Conservation (phyloP, 2,113 vertebrate species). For the Capra hircus region DNA sequence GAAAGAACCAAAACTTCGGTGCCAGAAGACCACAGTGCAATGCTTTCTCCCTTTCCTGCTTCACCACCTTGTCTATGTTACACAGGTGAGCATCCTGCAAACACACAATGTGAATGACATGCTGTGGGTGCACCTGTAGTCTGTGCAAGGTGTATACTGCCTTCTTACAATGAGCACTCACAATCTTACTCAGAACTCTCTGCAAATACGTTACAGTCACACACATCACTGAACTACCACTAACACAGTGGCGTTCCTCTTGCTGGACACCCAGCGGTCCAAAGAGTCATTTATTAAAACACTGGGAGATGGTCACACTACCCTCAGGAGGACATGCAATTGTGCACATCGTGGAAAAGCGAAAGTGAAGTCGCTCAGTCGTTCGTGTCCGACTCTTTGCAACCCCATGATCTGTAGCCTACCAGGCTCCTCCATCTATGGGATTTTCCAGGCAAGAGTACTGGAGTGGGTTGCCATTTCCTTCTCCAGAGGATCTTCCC, state of each 20-base stretch:
- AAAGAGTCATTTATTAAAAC: not conserved
- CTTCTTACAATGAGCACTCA: fast-evolving
- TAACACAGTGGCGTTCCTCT: fast-evolving
- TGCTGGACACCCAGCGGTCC: not conserved
- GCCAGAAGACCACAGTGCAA: not conserved
- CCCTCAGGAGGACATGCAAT: fast-evolving
- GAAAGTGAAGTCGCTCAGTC: too few species aligned
- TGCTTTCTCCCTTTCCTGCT: too few species aligned
- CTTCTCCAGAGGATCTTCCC: too few species aligned
- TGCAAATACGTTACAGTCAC: fast-evolving
- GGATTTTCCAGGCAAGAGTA: too few species aligned
- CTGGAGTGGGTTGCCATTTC: too few species aligned
- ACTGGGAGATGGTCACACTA: too few species aligned
- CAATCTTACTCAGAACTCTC: not conserved
- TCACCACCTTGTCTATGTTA: fast-evolving
- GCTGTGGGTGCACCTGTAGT: fast-evolving
- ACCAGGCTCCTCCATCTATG: too few species aligned
- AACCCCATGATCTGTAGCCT: too few species aligned
- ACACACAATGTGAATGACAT: fast-evolving
- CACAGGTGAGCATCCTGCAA: fast-evolving
- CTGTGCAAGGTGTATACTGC: fast-evolving
- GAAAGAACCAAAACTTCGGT: not conserved
- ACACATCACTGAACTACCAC: fast-evolving
- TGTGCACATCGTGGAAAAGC: not conserved
- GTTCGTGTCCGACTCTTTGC: too few species aligned